These are phyloP conservation scores for Heliconius congener DNA, from an alignment of 1,140 invertebrate genomes.

Conservation along the genomic window DNA sequence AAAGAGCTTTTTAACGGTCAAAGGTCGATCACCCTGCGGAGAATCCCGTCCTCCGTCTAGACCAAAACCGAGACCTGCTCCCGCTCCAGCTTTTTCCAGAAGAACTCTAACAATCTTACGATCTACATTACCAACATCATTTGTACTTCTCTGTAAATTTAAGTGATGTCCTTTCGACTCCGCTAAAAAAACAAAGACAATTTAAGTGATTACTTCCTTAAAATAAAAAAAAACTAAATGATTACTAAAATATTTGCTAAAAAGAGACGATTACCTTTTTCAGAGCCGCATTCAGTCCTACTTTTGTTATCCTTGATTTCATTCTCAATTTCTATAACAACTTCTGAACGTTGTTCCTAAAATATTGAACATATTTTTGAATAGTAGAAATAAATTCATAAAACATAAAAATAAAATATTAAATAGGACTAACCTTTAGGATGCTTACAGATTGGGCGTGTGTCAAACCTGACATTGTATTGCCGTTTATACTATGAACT, in stretches of 20 bases:
- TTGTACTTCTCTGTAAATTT: conserved; percentile 33
- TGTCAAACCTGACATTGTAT: conserved; percentile 89
- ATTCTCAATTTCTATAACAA: conserved; percentile 72
- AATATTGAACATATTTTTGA: conserved; percentile 23
- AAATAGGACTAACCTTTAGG: conserved; percentile 85
- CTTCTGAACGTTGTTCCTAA: conserved; percentile 73
- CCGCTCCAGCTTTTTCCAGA: conserved; percentile 91
- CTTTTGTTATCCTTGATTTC: conserved; percentile 55
- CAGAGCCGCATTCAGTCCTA: conserved; percentile 64
- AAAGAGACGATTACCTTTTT: conserved; percentile 56
- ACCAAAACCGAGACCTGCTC: conserved; percentile 94
- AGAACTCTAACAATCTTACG: conserved; percentile 70
- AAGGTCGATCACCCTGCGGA: conserved; percentile 91
- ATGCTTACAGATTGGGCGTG: conserved; percentile 92
- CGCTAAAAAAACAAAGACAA: conserved; percentile 49
- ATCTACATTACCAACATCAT: conserved; percentile 38
- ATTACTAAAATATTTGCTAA: not conserved
- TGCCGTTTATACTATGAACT: conserved; percentile 94
- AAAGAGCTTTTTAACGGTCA: conserved; percentile 95
- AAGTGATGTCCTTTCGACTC: conserved; percentile 64
- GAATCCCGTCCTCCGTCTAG: conserved; percentile 95
- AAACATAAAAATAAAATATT: no score
- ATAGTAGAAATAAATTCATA: no score
- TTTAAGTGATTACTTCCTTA: not conserved
- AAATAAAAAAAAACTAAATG: not conserved